Evolutionary conservation across 2,797 vertebrate species (phyloP).

Genomic region (Chaunax sp.): DNA sequence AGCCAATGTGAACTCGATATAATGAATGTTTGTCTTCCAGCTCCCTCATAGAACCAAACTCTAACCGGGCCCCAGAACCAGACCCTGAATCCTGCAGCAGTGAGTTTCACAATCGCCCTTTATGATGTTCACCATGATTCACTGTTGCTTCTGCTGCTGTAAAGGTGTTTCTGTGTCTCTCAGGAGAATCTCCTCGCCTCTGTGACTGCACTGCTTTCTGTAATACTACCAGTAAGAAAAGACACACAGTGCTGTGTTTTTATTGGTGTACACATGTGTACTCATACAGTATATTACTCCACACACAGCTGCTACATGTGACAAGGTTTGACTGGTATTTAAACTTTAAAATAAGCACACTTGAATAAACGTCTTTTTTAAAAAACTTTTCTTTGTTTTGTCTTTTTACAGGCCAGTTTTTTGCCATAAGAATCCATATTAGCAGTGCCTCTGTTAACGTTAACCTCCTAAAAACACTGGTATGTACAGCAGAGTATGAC

Average conservation of each 20-base stretch:
- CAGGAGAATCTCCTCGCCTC: conserved; percentile 37
- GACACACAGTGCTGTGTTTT: not conserved
- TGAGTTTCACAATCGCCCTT: conserved; percentile 46
- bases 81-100: conserved; percentile 46
- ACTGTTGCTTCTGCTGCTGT: conserved; percentile 17
- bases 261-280: no score
- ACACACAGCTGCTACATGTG: no score
- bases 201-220: conserved; percentile 72
- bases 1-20: not conserved
- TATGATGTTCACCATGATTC: not conserved
- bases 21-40: conserved; percentile 38
- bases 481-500: conserved; percentile 44
- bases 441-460: conserved; percentile 4
- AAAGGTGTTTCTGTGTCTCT: conserved; percentile 27
- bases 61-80: not conserved
- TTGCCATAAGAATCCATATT: conserved; percentile 60
- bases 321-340: no score
- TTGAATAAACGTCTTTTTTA: no score
- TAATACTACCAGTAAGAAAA: conserved; percentile 55
- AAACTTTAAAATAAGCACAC: no score
- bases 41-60: conserved; percentile 36
- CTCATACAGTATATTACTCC: no score
- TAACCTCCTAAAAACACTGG: conserved; percentile 29
- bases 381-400: not conserved
- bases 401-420: conserved; percentile 69